Evolutionary conservation across 2,797 vertebrate species (phyloP).

Genomic region (Aldrovandia affinis): DNA sequence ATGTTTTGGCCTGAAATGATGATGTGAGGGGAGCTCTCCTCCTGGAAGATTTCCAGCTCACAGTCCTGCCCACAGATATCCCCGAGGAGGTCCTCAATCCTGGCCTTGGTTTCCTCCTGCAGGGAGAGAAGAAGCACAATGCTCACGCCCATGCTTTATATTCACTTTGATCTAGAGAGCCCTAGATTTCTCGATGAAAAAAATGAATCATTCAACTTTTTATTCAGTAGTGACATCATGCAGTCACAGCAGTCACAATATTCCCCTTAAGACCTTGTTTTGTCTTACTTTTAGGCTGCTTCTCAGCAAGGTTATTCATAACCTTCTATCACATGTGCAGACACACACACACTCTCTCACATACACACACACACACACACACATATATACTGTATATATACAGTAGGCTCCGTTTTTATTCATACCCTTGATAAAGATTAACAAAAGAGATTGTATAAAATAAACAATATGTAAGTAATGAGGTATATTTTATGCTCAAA

Average conservation of each 20-base stretch:
- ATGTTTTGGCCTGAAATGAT: slow-evolving; percentile 71
- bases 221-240: no score
- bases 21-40: slow-evolving; percentile 62
- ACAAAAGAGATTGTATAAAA: no score
- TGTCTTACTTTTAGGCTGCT: not conserved
- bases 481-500: no score
- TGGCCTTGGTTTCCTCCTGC: slow-evolving; percentile 66
- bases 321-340: not conserved
- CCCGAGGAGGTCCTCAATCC: slow-evolving; percentile 62
- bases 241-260: not conserved
- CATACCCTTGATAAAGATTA: no score
- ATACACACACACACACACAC: no score
- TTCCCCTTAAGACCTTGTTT: not conserved
- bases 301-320: not conserved
- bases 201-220: no score
- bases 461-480: no score
- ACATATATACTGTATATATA: no score
- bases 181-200: not conserved
- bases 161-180: not conserved
- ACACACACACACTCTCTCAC: no score
- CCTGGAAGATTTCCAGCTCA: slow-evolving; percentile 73
- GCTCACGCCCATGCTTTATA: not conserved
- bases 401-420: no score
- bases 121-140: not conserved
- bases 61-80: slow-evolving; percentile 71